Percentiles rank a stretch among this genome's conserved stretches.
phyloP scores from a whole-genome alignment of 2,888 invertebrate species.

The Arrhopalites spinosus region DNA sequence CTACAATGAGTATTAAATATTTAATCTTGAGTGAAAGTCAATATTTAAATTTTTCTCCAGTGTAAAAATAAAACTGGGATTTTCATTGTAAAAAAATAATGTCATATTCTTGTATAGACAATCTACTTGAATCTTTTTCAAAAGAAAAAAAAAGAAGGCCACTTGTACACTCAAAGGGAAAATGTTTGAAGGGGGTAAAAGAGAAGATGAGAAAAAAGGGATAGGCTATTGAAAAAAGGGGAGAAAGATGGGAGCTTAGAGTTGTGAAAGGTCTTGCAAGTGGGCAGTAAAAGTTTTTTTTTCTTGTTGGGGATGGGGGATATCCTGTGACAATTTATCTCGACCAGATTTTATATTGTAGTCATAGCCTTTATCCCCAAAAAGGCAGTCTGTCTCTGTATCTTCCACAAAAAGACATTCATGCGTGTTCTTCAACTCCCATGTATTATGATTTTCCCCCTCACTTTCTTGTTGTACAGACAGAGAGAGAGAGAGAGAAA shows the following conservation, averaged over 20 bases:
- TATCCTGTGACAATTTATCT: conserved; percentile 30
- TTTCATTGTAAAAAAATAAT: too few relatives aligned
- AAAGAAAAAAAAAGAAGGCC: too few relatives aligned
- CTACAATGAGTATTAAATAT: too few relatives aligned
- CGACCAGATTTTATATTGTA: conserved; percentile 16
- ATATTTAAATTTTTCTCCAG: too few relatives aligned
- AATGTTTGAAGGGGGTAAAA: too few relatives aligned
- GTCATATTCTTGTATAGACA: too few relatives aligned
- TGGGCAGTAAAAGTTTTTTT: conserved; percentile 31
- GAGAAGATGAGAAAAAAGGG: too few relatives aligned
- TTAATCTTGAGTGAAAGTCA: too few relatives aligned
- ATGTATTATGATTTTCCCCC: too few relatives aligned
- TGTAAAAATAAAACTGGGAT: too few relatives aligned
- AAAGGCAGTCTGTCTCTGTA: conserved; percentile 1
- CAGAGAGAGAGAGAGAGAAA: not conserved
- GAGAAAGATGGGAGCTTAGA: conserved; percentile 19
- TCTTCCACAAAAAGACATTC: not conserved
- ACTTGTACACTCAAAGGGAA: too few relatives aligned
- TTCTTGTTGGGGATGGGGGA: conserved; percentile 25
- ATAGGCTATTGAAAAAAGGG: conserved; percentile 8
- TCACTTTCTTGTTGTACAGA: not conserved
- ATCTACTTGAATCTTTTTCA: too few relatives aligned
- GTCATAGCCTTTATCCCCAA: conserved; percentile 16
- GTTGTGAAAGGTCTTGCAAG: conserved; percentile 22
- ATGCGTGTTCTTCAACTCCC: not conserved